These are phyloP conservation scores for Caenorhabditis doughertyi DNA, from an alignment of 2,888 invertebrate species.

Conservation along the genomic window DNA sequence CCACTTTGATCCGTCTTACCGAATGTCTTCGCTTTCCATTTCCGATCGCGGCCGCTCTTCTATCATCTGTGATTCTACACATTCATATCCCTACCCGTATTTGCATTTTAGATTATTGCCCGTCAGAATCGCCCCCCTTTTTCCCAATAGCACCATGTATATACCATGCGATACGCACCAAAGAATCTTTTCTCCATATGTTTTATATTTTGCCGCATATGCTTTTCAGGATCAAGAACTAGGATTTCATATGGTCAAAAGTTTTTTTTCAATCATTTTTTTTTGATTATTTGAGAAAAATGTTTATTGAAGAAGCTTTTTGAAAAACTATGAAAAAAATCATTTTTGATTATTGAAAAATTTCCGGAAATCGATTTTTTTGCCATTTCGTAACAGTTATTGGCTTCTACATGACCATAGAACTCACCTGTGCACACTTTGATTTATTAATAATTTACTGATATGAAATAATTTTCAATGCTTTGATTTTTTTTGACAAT, in stretches of 20 bases:
- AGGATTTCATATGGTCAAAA: neutral
- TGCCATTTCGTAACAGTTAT: too few species aligned
- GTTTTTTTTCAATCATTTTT: neutral
- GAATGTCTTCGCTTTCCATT: slow-evolving; percentile 2
- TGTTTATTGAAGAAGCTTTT: too few species aligned
- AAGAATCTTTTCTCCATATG: slow-evolving; percentile 13
- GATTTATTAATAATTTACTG: neutral
- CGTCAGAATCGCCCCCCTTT: slow-evolving; percentile 24
- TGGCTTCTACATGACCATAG: too few species aligned
- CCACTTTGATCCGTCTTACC: slow-evolving; percentile 43
- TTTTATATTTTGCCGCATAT: slow-evolving; percentile 11
- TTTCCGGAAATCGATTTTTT: too few species aligned
- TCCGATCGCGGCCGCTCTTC: slow-evolving; percentile 14
- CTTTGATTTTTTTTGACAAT: too few species aligned
- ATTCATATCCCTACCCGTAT: slow-evolving; percentile 40
- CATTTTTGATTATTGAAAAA: too few species aligned
- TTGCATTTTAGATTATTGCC: slow-evolving; percentile 62
- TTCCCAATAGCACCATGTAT: slow-evolving; percentile 40
- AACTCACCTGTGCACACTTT: neutral
- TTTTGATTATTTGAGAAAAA: too few species aligned
- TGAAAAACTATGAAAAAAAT: too few species aligned
- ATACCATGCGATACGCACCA: slow-evolving; percentile 59
- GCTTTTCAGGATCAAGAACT: neutral
- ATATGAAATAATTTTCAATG: too few species aligned
- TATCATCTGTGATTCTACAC: slow-evolving; percentile 41